phyloP scores from a whole-genome alignment of 2,113 vertebrate species.

The Amphilophus citrinellus region DNA sequence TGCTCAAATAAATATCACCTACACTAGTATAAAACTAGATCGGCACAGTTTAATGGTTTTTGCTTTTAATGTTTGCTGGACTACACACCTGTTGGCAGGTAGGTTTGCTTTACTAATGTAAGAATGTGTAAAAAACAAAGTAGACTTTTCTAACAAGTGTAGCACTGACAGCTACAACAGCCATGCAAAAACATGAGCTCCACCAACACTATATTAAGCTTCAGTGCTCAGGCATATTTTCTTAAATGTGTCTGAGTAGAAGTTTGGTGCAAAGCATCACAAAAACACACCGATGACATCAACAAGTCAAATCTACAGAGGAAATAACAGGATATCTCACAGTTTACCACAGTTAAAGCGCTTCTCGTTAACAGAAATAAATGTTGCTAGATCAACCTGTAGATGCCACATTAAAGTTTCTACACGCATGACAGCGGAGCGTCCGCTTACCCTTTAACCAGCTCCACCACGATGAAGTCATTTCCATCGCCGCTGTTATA shows the following conservation, averaged over 20 bases:
- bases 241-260: not conserved
- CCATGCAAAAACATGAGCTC: not conserved
- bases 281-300: not conserved
- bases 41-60: conserved; percentile 7
- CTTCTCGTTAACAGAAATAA: not conserved
- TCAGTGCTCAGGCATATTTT: not conserved
- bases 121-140: not conserved
- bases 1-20: conserved; percentile 40
- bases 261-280: not conserved
- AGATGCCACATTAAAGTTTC: not conserved
- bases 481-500: conserved; percentile 98
- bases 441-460: conserved; percentile 94
- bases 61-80: not conserved
- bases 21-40: conserved; percentile 22
- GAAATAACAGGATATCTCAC: not conserved
- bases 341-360: not conserved
- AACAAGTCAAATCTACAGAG: not conserved
- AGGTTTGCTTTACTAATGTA: not conserved
- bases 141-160: not conserved
- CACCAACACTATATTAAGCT: not conserved
- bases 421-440: not conserved
- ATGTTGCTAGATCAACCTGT: not conserved
- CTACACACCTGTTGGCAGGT: conserved; percentile 4
- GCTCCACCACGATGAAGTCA: conserved; percentile 98
- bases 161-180: conserved; percentile 3